These are phyloP conservation scores for Cyrtorhinus lividipennis DNA, from an alignment of 1,140 invertebrate genomes.

Conservation along the genomic window DNA sequence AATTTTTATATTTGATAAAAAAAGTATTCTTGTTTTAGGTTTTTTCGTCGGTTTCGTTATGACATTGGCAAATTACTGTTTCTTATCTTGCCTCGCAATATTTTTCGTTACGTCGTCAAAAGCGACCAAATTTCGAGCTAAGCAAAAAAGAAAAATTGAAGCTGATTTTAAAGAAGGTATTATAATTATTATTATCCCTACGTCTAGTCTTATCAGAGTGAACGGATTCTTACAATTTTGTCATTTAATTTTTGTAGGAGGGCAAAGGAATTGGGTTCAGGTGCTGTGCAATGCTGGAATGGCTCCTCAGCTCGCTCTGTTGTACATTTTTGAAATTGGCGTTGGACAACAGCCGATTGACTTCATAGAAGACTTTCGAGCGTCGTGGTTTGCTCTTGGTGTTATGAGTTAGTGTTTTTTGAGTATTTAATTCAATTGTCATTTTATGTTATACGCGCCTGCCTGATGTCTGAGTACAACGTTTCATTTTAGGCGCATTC, in stretches of 20 bases:
- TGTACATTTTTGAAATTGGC: slow-evolving; percentile 69
- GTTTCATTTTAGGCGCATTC: slow-evolving; percentile 42
- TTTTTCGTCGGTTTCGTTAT: slow-evolving; percentile 63
- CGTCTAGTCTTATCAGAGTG: no score
- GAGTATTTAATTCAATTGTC: no score
- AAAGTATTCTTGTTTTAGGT: slow-evolving; percentile 34
- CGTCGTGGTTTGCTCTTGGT: slow-evolving; percentile 66
- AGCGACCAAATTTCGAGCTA: slow-evolving; percentile 59
- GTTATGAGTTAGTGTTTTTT: slow-evolving; percentile 58
- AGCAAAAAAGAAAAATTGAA: slow-evolving; percentile 59
- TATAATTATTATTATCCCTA: no score
- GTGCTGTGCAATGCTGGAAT: slow-evolving; percentile 81
- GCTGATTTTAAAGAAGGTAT: slow-evolving; percentile 70
- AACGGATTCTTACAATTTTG: no score
- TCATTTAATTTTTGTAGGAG: slow-evolving; percentile 36
- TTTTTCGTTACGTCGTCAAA: slow-evolving; percentile 73
- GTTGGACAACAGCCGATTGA: slow-evolving; percentile 64
- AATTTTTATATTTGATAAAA: slow-evolving; percentile 10
- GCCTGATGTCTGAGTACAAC: no score
- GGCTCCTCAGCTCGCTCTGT: slow-evolving; percentile 56
- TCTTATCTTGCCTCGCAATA: slow-evolving; percentile 51
- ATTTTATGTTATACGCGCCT: no score
- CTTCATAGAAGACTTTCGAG: slow-evolving; percentile 56
- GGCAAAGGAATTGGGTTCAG: slow-evolving; percentile 81
- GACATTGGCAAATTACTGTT: slow-evolving; percentile 63